Evolutionary conservation across 2,113 vertebrate genomes (phyloP).

Genomic region (Empidonax alnorum): DNA sequence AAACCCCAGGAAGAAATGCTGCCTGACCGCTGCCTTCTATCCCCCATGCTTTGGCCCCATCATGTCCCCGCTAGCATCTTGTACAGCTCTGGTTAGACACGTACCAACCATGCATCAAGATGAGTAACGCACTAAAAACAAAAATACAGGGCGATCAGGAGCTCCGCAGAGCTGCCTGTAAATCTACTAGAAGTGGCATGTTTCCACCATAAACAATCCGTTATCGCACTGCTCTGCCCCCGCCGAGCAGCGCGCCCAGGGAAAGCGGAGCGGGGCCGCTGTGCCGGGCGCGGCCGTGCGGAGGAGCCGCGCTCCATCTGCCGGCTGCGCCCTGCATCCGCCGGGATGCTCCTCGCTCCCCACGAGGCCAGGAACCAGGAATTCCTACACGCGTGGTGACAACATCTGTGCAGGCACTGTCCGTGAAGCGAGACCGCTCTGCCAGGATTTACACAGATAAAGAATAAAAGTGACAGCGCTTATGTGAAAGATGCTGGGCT

Average conservation of each 20-base stretch:
- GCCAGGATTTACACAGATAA: neutral
- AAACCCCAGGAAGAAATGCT: constrained; percentile 34
- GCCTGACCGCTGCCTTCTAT: constrained; percentile 62
- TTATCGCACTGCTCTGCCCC: neutral
- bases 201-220: constrained; percentile 58
- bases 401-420: neutral
- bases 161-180: constrained; percentile 41
- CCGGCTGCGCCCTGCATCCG: neutral
- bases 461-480: neutral
- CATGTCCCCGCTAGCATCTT: neutral
- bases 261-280: neutral
- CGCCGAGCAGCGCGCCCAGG: neutral
- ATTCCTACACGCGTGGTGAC: fast-evolving
- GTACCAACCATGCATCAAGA: neutral
- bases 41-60: constrained; percentile 30
- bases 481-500: neutral
- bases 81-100: neutral
- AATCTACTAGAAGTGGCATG: constrained; percentile 27
- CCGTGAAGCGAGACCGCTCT: neutral
- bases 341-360: neutral
- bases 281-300: neutral
- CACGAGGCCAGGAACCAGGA: fast-evolving
- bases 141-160: constrained; percentile 20
- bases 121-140: constrained; percentile 42
- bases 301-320: constrained; percentile 49